phyloP scores from a whole-genome alignment of 2,113 vertebrate species.

The Microcebus murinus region DNA sequence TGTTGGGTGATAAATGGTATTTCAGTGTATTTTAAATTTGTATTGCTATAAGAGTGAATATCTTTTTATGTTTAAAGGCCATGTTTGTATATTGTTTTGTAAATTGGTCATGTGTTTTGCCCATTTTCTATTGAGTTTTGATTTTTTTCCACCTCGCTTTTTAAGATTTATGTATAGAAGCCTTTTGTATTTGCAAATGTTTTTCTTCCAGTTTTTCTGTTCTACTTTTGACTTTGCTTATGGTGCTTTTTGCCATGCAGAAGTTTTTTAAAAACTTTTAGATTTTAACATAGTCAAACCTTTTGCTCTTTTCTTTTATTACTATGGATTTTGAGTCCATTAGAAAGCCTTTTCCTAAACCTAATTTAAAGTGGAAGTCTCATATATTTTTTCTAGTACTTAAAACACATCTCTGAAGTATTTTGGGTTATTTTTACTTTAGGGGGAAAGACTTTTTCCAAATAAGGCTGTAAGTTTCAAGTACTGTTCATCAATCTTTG shows the following conservation, averaged over 20 bases:
- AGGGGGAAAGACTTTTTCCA: background rate
- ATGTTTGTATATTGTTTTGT: background rate
- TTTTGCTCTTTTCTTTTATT: background rate
- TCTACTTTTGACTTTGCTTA: background rate
- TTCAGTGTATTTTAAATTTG: background rate
- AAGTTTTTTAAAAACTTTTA: background rate
- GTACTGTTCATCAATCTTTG: background rate
- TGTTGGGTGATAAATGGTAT: background rate
- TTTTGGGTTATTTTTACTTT: background rate
- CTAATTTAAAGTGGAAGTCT: background rate
- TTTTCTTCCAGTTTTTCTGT: background rate
- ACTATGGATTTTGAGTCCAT: background rate
- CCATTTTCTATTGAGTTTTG: background rate
- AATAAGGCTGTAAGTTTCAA: background rate
- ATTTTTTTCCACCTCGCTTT: background rate
- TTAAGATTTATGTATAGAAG: background rate
- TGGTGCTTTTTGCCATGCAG: background rate
- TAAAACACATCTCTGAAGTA: background rate
- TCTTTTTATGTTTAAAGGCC: background rate
- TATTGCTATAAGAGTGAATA: slow-evolving; percentile 15
- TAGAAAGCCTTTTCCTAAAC: background rate
- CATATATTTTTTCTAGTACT: background rate
- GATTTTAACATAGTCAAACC: background rate
- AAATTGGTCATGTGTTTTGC: background rate
- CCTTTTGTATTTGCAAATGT: slow-evolving; percentile 28